Percentiles rank a stretch among this genome's conserved stretches.
Evolutionary conservation across 2,113 vertebrate genomes (phyloP).

Genomic region (Brachirus orientalis): DNA sequence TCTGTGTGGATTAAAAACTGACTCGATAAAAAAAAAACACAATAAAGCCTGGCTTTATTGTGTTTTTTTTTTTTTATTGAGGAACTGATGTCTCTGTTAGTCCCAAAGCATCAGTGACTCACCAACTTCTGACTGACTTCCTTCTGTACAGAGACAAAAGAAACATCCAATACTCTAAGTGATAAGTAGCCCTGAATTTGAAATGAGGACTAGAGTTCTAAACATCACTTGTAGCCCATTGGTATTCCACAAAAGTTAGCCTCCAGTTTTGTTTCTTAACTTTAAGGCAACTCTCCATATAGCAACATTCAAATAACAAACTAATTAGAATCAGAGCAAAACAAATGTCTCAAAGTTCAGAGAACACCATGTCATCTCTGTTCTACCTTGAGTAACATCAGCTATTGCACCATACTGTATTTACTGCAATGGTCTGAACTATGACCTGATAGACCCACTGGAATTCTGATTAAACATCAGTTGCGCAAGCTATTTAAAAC

Average conservation of each 20-base stretch:
- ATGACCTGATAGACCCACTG: constrained; percentile 17
- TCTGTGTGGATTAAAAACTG: no score
- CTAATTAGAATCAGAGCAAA: background rate
- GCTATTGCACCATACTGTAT: constrained; percentile 14
- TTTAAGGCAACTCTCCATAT: background rate
- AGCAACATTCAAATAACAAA: background rate
- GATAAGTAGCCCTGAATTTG: no score
- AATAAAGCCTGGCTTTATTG: no score
- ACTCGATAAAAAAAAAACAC: no score
- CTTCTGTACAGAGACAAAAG: no score
- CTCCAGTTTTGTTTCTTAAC: background rate
- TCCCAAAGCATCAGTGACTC: no score
- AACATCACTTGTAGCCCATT: no score
- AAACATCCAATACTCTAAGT: no score
- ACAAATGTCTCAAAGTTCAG: background rate
- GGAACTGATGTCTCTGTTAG: no score
- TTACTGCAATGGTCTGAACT: constrained; percentile 19
- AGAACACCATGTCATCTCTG: background rate
- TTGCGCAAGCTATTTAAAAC: constrained; percentile 31
- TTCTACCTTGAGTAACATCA: constrained; percentile 1
- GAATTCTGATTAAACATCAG: constrained; percentile 4
- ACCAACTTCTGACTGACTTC: no score
- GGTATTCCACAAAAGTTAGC: background rate
- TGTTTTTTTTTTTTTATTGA: no score
- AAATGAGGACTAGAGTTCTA: no score